Conservation (phyloP, 1,140 invertebrate species). For the Zelostemma sp. region DNA sequence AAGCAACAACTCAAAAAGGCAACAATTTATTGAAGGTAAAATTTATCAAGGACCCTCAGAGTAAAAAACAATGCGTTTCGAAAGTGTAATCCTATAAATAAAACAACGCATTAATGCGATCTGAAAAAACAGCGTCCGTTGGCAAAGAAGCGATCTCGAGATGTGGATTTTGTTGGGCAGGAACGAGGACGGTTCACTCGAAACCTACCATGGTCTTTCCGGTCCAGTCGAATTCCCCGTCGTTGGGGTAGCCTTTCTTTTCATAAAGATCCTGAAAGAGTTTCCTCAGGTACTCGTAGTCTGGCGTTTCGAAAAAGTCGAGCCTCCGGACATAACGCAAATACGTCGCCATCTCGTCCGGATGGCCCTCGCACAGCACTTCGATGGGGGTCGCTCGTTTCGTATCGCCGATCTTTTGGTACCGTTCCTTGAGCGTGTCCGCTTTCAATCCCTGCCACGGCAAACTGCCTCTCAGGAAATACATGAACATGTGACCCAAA, state of each 20-base stretch:
- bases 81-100: no score
- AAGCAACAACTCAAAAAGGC: no score
- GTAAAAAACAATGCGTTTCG: no score
- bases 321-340: conserved; percentile 96
- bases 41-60: no score
- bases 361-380: conserved; percentile 97
- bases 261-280: conserved; percentile 96
- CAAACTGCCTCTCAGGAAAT: conserved; percentile 97
- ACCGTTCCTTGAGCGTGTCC: conserved; percentile 98
- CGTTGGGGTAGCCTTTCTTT: conserved; percentile 91
- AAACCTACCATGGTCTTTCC: conserved; percentile 90
- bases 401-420: conserved; percentile 99
- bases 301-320: conserved; percentile 99
- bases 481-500: conserved; percentile 99
- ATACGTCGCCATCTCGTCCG: conserved; percentile 97
- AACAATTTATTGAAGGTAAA: no score
- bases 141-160: no score
- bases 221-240: conserved; percentile 98
- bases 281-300: conserved; percentile 98
- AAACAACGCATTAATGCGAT: no score
- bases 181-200: no score
- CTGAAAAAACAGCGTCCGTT: no score
- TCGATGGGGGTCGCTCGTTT: conserved; percentile 98
- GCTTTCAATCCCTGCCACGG: conserved; percentile 99
- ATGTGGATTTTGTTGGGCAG: no score